These are phyloP conservation scores for Pseudopipra pipra DNA, from an alignment of 2,113 vertebrate species.

Conservation along the genomic window DNA sequence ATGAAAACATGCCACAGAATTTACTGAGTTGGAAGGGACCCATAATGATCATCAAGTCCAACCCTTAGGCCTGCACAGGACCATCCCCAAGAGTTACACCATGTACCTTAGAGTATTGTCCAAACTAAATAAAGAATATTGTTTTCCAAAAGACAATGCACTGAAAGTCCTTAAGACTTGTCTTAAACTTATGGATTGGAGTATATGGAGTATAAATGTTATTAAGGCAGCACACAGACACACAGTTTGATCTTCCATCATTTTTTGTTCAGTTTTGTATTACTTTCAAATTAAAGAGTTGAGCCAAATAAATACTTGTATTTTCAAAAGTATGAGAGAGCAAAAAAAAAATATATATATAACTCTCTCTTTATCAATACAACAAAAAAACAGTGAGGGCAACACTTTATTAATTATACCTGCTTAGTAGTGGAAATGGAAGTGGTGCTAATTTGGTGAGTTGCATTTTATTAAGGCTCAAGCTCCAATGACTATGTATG, in stretches of 20 bases:
- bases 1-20: not conserved
- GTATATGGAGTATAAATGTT: not conserved
- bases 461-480: not conserved
- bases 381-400: not conserved
- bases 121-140: not conserved
- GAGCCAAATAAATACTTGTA: not conserved
- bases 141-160: not conserved
- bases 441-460: not conserved
- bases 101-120: not conserved
- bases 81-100: not conserved
- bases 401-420: not conserved
- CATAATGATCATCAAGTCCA: not conserved
- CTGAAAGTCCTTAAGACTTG: not conserved
- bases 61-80: not conserved
- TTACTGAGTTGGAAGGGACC: not conserved
- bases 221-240: not conserved
- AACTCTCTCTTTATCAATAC: not conserved
- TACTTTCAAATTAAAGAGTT: not conserved
- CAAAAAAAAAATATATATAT: not conserved
- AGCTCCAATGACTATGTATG: not conserved
- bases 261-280: not conserved
- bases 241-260: not conserved
- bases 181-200: not conserved
- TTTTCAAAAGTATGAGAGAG: not conserved
- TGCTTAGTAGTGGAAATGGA: not conserved